Conservation (phyloP, 2,888 invertebrate species). For the Eucera pruinosa region DNA sequence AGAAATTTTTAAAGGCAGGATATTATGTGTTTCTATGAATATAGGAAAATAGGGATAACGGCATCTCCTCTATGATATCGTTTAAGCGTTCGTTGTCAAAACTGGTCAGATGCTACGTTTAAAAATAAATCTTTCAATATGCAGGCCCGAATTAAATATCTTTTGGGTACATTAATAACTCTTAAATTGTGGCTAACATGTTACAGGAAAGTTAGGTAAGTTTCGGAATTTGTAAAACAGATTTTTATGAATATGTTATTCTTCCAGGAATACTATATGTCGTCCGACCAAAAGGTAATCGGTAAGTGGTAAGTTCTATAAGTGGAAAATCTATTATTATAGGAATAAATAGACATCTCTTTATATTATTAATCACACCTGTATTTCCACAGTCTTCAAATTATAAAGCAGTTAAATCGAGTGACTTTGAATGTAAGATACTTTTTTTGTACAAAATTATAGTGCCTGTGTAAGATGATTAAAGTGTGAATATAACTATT, state of each 20-base stretch:
- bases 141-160: slow-evolving; percentile 14
- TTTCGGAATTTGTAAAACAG: slow-evolving; percentile 4
- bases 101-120: not conserved
- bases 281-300: slow-evolving; percentile 27
- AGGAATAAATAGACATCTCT: slow-evolving; percentile 38
- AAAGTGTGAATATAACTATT: slow-evolving; percentile 28
- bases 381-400: slow-evolving; percentile 80
- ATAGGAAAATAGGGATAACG: slow-evolving; percentile 35
- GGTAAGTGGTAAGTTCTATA: slow-evolving; percentile 47
- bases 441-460: slow-evolving; percentile 52
- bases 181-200: slow-evolving; percentile 38
- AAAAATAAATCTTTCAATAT: slow-evolving; percentile 3
- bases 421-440: slow-evolving; percentile 64
- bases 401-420: slow-evolving; percentile 72
- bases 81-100: slow-evolving; percentile 17
- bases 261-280: slow-evolving; percentile 56
- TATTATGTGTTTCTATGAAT: slow-evolving; percentile 25
- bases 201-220: slow-evolving; percentile 54
- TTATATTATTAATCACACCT: slow-evolving; percentile 71
- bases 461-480: slow-evolving; percentile 34
- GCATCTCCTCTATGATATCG: slow-evolving; percentile 20
- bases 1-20: slow-evolving; percentile 20
- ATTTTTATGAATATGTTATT: slow-evolving; percentile 58
- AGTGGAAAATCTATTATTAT: not conserved
- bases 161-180: slow-evolving; percentile 31